Evolutionary conservation across 2,797 vertebrate genomes (phyloP).

Genomic region (Helostoma temminkii): DNA sequence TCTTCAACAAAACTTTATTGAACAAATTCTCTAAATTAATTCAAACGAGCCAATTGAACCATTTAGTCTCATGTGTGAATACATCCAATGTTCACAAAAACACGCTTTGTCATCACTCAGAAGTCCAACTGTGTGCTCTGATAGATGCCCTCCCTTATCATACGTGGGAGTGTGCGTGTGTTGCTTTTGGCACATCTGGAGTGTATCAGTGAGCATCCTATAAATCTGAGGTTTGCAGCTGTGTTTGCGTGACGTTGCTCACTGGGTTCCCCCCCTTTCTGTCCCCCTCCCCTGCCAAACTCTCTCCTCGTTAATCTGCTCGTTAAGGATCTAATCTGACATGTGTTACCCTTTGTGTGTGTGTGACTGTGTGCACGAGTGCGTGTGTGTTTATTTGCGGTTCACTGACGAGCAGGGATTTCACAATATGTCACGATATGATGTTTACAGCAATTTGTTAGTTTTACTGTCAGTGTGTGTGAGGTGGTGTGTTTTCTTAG

Average conservation of each 20-base stretch:
- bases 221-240: slow-evolving; percentile 64
- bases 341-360: slow-evolving; percentile 65
- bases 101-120: slow-evolving; percentile 16
- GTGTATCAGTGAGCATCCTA: slow-evolving; percentile 52
- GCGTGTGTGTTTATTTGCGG: slow-evolving; percentile 1
- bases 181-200: slow-evolving; percentile 66
- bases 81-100: too few relatives aligned
- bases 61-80: too few relatives aligned
- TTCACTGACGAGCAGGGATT: slow-evolving; percentile 17
- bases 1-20: too few relatives aligned
- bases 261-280: slow-evolving; percentile 1
- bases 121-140: slow-evolving; percentile 42
- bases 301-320: slow-evolving; percentile 70
- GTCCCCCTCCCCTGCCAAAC: neutral
- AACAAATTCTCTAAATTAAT: too few relatives aligned
- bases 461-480: neutral
- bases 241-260: slow-evolving; percentile 33
- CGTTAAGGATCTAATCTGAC: slow-evolving; percentile 74
- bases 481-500: neutral
- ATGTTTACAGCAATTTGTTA: slow-evolving; percentile 4
- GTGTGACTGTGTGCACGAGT: neutral
- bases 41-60: too few relatives aligned
- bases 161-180: slow-evolving; percentile 13
- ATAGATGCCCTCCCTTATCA: slow-evolving; percentile 12
- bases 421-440: slow-evolving; percentile 19